Base-by-base conservation (phyloP, 2,113 vertebrate species). In the Tragelaphus buxtoni region DNA sequence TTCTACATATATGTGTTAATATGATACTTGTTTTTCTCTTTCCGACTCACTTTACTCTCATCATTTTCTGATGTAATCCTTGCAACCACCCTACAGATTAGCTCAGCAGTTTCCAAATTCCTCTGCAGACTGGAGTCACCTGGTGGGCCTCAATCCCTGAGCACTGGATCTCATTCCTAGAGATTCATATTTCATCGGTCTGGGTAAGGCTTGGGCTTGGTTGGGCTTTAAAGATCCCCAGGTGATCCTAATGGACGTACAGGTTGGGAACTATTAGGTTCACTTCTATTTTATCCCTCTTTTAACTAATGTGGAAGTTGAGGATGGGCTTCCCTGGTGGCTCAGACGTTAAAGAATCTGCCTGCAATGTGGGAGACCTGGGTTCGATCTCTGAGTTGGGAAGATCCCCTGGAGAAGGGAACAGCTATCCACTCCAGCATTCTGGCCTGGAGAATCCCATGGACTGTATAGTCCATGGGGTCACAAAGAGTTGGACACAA, bases 1-100 rank as follows among this genome's bases (percentile, higher is more conserved):
- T 39, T 39, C 65, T 39, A 72, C 35, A 72, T 42, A 24, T 39
- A 24, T 42, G 20, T 72, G 35, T 72, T 72, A 72, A 72, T 72
- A 72, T 13, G 69, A 7, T 72, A 72, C 42, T 72, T 72, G 35
- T 72, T 72, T 72, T 42, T 72, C 65, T 39, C 65, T 39, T 35
- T 69, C 65, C 18, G 63, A 69, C 63, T 72, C 35, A 72, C 35
- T 72, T 42, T 42, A 72, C 20, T 72, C 4, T 72, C 20, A 30
- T 39, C n/a, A 72, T 92, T 84, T 97, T 91, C 58, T 92, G 42
- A 82, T 72, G 93, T 88, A 94, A 69, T 86, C 69, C 35, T 89
- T 63, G 77, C 63, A 93, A 26, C 35, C 58, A 82, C 28, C 55
- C 39, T 47, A 47, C 35, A 26, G 16, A 7, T 81, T 87, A 53